Evolutionary conservation across 2,797 vertebrate species (phyloP), one percentile per base, ranked within the genome.

Genomic region (Protosalanx chinensis): DNA sequence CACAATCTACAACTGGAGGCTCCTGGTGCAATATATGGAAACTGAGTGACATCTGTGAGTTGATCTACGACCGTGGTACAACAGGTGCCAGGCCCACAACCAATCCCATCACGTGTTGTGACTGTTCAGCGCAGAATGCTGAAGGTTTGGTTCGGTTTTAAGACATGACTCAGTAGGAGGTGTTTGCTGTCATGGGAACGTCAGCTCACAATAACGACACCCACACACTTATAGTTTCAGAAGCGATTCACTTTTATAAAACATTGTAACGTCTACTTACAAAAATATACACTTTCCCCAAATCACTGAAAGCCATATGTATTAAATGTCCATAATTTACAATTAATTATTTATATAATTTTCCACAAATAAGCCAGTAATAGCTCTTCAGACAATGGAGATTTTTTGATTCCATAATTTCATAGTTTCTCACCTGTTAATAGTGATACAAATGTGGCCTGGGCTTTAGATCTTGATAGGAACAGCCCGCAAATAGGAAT

Each of bases 401-500:
- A 64, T 61, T 62, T 86, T 86, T 86, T 78, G 84, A 65, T 76
- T 1, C 35, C 74, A 23, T 63, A 46, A 70, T 69, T 78, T 71
- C 37, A 46, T 46, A 13, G 18, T 30, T 33, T 32, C 7, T 33
- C 18, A 20, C 29, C 51, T 20, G 16, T 59, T 10, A 20, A 23
- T 8, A 46, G 57, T 27, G 27, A 20, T 59, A n/a, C 27, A 27
- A 46, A 29, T 29, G 7, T 56, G 49, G 15, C 1, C 33, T 41
- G 35, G 20, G 4, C 16, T 37, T 66, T 18, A 51, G 64, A 23
- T 16, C 18, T 27, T 27, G 20, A 66, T 30, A 73, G 76, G 32
- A 13, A 49, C 4, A 46, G 79, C 78, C 76, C 79, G 81, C 75
- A 81, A 81, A 85, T 71, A 73, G 71, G 73, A 73, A 82, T 74